A percentile compares a stretch with the other conserved stretches of the same genome.
Conservation (phyloP, 2,113 vertebrate genomes). For the Sardina pilchardus region DNA sequence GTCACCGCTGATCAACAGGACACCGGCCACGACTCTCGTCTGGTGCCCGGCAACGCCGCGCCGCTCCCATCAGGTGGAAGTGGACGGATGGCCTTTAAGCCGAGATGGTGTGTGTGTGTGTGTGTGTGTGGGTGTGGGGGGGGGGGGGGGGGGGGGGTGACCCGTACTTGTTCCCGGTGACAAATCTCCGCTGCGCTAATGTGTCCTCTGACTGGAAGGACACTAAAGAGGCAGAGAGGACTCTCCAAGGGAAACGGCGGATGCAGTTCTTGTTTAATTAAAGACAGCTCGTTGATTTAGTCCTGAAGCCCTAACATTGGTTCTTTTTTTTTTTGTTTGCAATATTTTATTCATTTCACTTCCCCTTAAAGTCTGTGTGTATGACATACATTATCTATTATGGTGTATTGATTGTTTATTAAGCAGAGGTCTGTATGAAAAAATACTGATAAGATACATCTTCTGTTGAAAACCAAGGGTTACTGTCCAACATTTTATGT, state of each 20-base stretch:
- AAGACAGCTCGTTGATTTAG: too few species aligned
- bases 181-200: constrained; percentile 21
- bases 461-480: background rate
- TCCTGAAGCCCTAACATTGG: background rate
- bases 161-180: constrained; percentile 40
- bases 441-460: background rate
- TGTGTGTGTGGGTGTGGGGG: background rate
- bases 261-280: background rate
- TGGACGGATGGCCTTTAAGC: constrained; percentile 36
- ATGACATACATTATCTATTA: background rate
- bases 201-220: background rate
- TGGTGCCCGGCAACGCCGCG: constrained; percentile 42
- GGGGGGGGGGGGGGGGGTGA: constrained; percentile 50
- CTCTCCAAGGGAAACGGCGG: background rate
- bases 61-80: constrained; percentile 3
- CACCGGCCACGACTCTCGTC: constrained; percentile 29
- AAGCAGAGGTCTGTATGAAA: background rate
- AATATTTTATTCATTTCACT: background rate
- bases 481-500: background rate
- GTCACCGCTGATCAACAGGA: constrained; percentile 46
- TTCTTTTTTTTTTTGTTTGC: background rate
- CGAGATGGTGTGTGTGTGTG: background rate
- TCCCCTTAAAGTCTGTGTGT: background rate
- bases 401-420: background rate
- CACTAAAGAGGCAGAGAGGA: background rate